These are phyloP conservation scores for Solenodon paradoxus DNA, from an alignment of 2,113 vertebrate genomes.

Conservation along the genomic window DNA sequence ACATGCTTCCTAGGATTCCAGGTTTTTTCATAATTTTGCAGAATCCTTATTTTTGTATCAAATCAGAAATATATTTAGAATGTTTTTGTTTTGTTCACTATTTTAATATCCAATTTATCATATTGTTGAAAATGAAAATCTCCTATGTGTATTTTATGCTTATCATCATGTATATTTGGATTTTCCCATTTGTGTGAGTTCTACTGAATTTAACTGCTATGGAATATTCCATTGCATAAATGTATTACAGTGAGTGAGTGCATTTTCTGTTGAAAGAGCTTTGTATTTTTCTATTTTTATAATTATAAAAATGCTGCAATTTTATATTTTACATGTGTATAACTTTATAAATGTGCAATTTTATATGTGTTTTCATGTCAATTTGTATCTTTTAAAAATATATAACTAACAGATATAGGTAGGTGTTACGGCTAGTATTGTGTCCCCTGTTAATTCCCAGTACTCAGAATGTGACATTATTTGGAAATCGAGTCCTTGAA, in stretches of 20 bases:
- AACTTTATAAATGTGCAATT: too few species aligned
- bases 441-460: background rate
- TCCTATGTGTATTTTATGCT: background rate
- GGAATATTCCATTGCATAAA: background rate
- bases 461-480: background rate
- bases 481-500: background rate
- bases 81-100: background rate
- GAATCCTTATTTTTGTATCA: background rate
- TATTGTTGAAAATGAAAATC: background rate
- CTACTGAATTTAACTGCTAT: background rate
- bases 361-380: background rate
- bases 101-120: background rate
- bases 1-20: background rate
- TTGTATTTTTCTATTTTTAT: background rate
- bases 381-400: background rate
- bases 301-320: background rate
- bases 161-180: background rate
- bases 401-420: background rate
- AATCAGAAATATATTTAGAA: background rate
- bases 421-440: background rate
- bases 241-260: background rate
- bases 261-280: background rate
- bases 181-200: background rate
- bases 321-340: too few species aligned
- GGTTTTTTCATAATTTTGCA: background rate